Base-by-base conservation (phyloP, 2,113 vertebrate species). In the Triplophysa rosa region DNA sequence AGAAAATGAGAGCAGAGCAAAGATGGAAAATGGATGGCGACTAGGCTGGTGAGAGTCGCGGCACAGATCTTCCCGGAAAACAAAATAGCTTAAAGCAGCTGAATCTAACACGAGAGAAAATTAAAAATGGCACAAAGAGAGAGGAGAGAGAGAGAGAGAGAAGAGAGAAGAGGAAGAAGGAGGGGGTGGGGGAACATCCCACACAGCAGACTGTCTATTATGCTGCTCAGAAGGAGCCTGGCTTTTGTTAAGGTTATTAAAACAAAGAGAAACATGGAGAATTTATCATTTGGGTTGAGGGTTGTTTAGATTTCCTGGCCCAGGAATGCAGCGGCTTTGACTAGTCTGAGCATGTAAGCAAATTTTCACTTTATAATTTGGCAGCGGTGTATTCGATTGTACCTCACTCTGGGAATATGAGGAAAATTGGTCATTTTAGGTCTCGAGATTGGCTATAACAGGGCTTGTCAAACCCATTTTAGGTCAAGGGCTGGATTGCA, bases 71-170 rank as follows among this genome's bases (percentile, higher is more conserved):
- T 80, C 78, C 77, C 78, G 80, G 76, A 81, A 79, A 83, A 68
- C 81, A 82, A 72, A 83, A 84, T 80, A 76, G 72, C 81, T 84
- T 81, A 81, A 84, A 85, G 83, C 79, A 80, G 81, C 83, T 77
- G 72, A 86, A 83, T 80, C 72, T 83, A 79, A 84, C 56, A 77
- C 47, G 19, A 75, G 69, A 69, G 81, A 80, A 80, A 83, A 84
- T 83, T 79, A 82, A 82, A 84, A 87, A 84, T 58, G 72, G 83
- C 71, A 74, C 52, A 59, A 42, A 68, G 81, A 64, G 56, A 74
- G 79, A 73, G 77, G 29, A 68, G 81, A 54, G 47, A 69, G 78
- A 73, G 77, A 78, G 24, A 80, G 59, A 77, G 56, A 73, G 42
- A 83, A 47, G 69, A 63, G n/a, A 67, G 79, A 42, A 49, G 79